Base-by-base conservation (phyloP, 2,888 invertebrate genomes). In the Drosophila atripex region DNA sequence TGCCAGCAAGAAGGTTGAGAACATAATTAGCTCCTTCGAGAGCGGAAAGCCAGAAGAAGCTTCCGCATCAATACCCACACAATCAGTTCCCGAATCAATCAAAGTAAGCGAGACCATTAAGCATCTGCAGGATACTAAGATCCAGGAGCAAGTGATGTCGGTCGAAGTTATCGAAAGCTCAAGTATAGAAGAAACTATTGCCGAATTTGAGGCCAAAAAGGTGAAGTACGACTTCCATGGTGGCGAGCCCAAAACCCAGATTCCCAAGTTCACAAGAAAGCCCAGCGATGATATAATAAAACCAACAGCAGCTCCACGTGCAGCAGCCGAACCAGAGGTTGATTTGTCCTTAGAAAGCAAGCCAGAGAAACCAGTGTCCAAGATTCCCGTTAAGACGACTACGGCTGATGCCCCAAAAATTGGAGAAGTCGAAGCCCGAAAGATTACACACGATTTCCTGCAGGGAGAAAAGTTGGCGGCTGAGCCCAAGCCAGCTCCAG, bases 221-320 rank as follows among this genome's bases (percentile, higher is more conserved):
- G 87, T 89, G 0, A 84, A 74, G 38, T 87, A 89, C 30, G 88
- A 88, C 65, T 89, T 85, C 39, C 84, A 84, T 59, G 85, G 88
- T 4, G 66, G 82, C 11, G 90, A 88, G 51, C 88, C 88, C 47
- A 87, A 88, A 39, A 73, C 80, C 1, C 89, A 80, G 32, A 76
- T 78, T 28, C 76, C 79, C 1, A 79, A 85, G 47, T 71, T 77
- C 9, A 50, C 76, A 0, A 76, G 59, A 32, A 75, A 74, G 49
- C 35, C 68, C 6, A 80, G 80, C 38, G 79, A 86, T 5, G 83
- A 83, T 3, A 16, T 60, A 0, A 41, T 77, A 0, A 77, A 71
- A 7, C 86, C 87, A 9, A 85, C 79, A 9, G 88, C 85, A 8
- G 85, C 85, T 5, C 88, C 85, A 18, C 85, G 85, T 6, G 83